phyloP scores from a whole-genome alignment of 2,888 invertebrate genomes.

The Dione juno region DNA sequence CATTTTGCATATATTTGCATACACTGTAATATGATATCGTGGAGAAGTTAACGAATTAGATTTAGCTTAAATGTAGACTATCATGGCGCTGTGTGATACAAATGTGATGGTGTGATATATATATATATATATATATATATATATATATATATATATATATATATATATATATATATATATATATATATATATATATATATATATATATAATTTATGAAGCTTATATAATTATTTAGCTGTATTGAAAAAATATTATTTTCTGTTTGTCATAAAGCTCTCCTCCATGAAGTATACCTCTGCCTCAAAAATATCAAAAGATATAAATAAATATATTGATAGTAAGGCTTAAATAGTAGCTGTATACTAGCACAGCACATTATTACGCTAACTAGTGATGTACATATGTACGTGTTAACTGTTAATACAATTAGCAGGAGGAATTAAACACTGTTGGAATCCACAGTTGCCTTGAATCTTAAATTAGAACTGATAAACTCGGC shows the following conservation, averaged over 20 bases:
- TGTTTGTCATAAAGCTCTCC: too few species aligned
- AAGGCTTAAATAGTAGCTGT: background rate
- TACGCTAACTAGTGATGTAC: conserved; percentile 10
- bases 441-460: conserved; percentile 17
- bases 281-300: too few species aligned
- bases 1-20: conserved; percentile 9
- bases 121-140: too few species aligned
- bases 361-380: background rate
- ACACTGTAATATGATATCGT: background rate
- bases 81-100: too few species aligned
- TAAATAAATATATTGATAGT: background rate
- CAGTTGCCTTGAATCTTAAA: conserved; percentile 7
- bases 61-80: background rate
- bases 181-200: too few species aligned
- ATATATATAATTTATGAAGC: too few species aligned
- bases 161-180: too few species aligned
- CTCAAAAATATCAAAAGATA: too few species aligned
- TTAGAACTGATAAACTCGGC: conserved; percentile 23
- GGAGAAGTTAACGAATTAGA: conserved; percentile 3
- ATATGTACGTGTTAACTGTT: conserved; percentile 12
- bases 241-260: too few species aligned
- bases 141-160: too few species aligned
- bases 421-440: conserved; percentile 17
- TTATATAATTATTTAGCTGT: too few species aligned
- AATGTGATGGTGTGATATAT: too few species aligned